These are phyloP conservation scores for Mormyrops attenuatus DNA, from an alignment of 2,797 vertebrate genomes.

Conservation along the genomic window DNA sequence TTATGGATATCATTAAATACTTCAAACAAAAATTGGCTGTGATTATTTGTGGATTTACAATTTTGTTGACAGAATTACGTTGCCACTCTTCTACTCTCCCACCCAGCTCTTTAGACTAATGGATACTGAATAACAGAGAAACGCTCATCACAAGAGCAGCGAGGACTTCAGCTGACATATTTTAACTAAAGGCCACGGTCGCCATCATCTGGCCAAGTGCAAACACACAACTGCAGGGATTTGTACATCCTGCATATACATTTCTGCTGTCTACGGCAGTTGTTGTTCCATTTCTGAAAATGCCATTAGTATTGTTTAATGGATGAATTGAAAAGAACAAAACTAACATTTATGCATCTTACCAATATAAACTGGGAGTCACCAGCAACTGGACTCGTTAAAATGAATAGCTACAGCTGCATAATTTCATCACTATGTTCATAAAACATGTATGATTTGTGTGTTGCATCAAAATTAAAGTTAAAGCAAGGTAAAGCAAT, in stretches of 20 bases:
- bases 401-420: not conserved
- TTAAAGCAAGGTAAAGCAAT: not conserved
- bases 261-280: not conserved
- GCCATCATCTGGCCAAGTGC: not conserved
- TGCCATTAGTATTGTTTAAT: not conserved
- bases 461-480: not conserved
- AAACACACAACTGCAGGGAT: not conserved
- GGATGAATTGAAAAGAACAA: not conserved
- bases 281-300: not conserved
- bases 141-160: not conserved
- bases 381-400: not conserved
- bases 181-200: not conserved
- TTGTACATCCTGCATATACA: not conserved
- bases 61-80: slow-evolving; percentile 31
- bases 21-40: slow-evolving; percentile 67
- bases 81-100: not conserved
- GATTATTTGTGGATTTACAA: slow-evolving; percentile 38
- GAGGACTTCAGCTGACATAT: not conserved
- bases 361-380: not conserved
- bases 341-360: not conserved
- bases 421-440: not conserved
- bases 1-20: slow-evolving; percentile 79
- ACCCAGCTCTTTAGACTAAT: not conserved
- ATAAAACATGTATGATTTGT: not conserved
- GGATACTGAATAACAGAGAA: not conserved